phyloP scores from a whole-genome alignment of 2,113 vertebrate species.

The Spermophilus dauricus region DNA sequence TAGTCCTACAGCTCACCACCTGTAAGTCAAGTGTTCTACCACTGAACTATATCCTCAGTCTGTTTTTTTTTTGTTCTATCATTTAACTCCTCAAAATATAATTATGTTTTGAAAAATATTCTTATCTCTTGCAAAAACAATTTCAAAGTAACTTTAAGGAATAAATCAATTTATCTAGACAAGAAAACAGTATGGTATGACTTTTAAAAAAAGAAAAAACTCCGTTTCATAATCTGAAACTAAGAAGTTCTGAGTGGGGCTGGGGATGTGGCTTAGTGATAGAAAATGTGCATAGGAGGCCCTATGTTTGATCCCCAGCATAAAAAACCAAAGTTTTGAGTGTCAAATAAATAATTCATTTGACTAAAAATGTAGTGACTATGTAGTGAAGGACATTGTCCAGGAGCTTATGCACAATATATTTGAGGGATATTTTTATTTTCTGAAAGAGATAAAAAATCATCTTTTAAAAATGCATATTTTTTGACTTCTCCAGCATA shows the following conservation, averaged over 20 bases:
- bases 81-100: constrained; percentile 59
- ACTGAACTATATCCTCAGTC: neutral
- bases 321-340: neutral
- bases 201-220: neutral
- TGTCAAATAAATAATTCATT: neutral
- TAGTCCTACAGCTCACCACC: neutral
- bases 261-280: neutral
- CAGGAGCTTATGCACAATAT: neutral
- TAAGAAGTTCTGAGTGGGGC: neutral
- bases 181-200: neutral
- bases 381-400: neutral
- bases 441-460: neutral
- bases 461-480: neutral
- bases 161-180: neutral
- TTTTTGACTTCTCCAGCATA: neutral
- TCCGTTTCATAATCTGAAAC: neutral
- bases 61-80: neutral
- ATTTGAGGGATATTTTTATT: neutral
- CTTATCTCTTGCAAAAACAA: constrained; percentile 43
- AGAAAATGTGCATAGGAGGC: neutral
- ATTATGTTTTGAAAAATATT: constrained; percentile 60
- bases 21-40: neutral
- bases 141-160: constrained; percentile 37
- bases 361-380: neutral
- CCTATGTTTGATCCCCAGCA: no score